These are phyloP conservation scores for Epiblema foenella DNA, from an alignment of 2,888 invertebrate species.

Conservation along the genomic window DNA sequence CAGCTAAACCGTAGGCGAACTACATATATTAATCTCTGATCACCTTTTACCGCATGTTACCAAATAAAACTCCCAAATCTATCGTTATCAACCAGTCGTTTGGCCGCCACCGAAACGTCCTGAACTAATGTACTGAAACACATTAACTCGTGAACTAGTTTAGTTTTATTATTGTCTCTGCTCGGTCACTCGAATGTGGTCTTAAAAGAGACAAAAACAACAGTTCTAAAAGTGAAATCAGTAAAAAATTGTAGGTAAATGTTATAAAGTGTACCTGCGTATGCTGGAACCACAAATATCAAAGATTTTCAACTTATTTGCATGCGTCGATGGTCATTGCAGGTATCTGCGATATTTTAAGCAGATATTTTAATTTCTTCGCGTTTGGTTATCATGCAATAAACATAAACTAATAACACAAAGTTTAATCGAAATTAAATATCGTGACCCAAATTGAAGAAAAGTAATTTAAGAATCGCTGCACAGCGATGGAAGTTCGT, in stretches of 20 bases:
- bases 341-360: neutral
- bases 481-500: too few species aligned
- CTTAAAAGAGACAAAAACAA: conserved; percentile 14
- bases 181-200: conserved; percentile 1
- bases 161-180: conserved; percentile 25
- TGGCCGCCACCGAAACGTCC: conserved; percentile 14
- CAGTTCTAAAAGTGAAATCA: neutral
- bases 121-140: conserved; percentile 36
- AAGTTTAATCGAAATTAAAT: too few species aligned
- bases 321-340: too few species aligned
- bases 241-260: neutral
- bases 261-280: neutral
- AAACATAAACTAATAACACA: too few species aligned
- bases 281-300: neutral
- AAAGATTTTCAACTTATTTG: neutral
- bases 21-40: too few species aligned
- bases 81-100: conserved; percentile 20
- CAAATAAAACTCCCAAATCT: neutral
- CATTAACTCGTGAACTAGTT: conserved; percentile 35
- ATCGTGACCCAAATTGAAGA: too few species aligned
- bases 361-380: too few species aligned
- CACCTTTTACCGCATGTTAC: neutral
- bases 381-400: too few species aligned
- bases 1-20: too few species aligned
- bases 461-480: too few species aligned